Evolutionary conservation across 2,797 vertebrate genomes (phyloP), one percentile per base, ranked within the genome.

Genomic region (Rhinatrema bivittatum): DNA sequence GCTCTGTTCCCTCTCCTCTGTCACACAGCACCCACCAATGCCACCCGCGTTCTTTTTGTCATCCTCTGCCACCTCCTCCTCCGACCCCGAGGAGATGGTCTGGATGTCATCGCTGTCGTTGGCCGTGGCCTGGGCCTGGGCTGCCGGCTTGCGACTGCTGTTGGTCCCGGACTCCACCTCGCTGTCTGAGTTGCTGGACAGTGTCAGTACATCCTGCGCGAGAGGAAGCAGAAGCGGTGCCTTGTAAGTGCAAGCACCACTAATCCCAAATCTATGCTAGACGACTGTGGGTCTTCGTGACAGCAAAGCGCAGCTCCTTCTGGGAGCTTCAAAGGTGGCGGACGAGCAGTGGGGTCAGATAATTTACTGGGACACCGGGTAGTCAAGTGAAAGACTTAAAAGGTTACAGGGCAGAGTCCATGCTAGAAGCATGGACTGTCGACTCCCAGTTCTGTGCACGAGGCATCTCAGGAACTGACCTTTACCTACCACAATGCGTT

Each of bases 1-100:
- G 14, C 7, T 27, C 9, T 3, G 18, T 0, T 0, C 1, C 2
- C 38, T 3, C 31, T 13, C 25, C 24, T 10, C 25, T 1, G 12
- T 32, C 22, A 5, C 5, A 9, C 4, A 1, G 1, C 7, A 5
- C 52, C 47, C 50, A 72, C 62, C 67, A 1, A 31, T 70, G 1
- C 68, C 49, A 0, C 68, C 44, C 1, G 43, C 10, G 5, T 69
- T 79, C 44, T 78, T 83, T 62, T 80, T 84, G 29, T 78, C 86
- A 7, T 93, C 90, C 20, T 85, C 89, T 7, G 69, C 88, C n/a
- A n/a, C n/a, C 51, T 94, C 93, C 0, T 92, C 94, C 0, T 97
- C 94, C 0, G 94, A 98, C 28, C 95, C 95, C 0, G 95, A 99
- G 42, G 94, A 97, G 60, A 99, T 99, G 57, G 95, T 98, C 71